Evolutionary conservation across 1,140 invertebrate species (phyloP).

Genomic region (Scaptomyza montana): DNA sequence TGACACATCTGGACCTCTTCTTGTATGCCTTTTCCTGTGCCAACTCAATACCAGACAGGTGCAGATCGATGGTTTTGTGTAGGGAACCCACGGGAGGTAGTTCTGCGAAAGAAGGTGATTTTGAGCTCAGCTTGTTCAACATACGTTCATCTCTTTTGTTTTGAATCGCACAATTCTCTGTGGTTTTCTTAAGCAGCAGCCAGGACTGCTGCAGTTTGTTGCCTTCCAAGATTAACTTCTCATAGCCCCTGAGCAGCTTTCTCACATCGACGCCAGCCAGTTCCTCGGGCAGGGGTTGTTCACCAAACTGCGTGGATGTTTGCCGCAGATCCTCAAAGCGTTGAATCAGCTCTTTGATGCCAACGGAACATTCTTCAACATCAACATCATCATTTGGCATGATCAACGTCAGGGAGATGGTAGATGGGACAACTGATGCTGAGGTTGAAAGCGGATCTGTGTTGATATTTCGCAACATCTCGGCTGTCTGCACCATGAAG

Average conservation of each 20-base stretch:
- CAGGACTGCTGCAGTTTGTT: slow-evolving; percentile 57
- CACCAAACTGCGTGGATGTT: slow-evolving; percentile 50
- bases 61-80: background rate
- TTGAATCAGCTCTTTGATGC: slow-evolving; percentile 58
- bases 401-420: background rate
- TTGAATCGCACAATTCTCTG: slow-evolving; percentile 52
- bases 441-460: slow-evolving; percentile 3
- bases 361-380: background rate
- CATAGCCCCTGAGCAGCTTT: slow-evolving; percentile 56
- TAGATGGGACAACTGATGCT: background rate
- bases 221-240: slow-evolving; percentile 57
- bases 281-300: slow-evolving; percentile 58
- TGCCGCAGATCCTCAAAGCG: slow-evolving; percentile 64
- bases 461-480: slow-evolving; percentile 53
- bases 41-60: too few species aligned
- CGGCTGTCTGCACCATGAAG: slow-evolving; percentile 61
- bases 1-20: too few species aligned
- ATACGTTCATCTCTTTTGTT: slow-evolving; percentile 12
- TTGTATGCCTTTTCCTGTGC: too few species aligned
- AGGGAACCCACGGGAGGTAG: background rate
- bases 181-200: slow-evolving; percentile 54
- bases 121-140: slow-evolving; percentile 16
- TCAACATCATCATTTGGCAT: background rate
- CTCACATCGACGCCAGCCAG: slow-evolving; percentile 59
- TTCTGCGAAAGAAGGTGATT: slow-evolving; percentile 42